phyloP scores from a whole-genome alignment of 2,888 invertebrate genomes.

The Coremacera marginata region DNA sequence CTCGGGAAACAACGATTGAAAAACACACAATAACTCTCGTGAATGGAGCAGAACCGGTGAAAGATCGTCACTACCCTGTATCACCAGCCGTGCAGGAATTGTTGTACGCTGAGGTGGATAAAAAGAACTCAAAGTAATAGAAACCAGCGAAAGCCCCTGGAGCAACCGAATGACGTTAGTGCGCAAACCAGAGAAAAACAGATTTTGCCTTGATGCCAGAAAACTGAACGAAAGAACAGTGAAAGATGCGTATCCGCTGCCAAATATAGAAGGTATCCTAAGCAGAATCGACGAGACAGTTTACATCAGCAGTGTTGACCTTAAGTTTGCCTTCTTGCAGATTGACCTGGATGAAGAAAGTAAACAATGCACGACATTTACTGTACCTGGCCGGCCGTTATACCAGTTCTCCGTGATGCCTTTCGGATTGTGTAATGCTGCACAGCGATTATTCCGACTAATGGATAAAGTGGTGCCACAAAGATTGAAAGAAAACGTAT shows the following conservation, averaged over 20 bases:
- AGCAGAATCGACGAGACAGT: conserved; percentile 31
- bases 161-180: conserved; percentile 54
- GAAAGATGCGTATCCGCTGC: conserved; percentile 30
- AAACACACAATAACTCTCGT: conserved; percentile 42
- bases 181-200: conserved; percentile 48
- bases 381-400: no score
- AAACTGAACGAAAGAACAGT: conserved; percentile 50
- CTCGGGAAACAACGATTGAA: conserved; percentile 39
- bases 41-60: conserved; percentile 37
- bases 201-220: conserved; percentile 54
- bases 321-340: conserved; percentile 36
- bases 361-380: conserved; percentile 34
- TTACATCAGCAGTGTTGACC: conserved; percentile 32
- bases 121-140: conserved; percentile 53
- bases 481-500: conserved; percentile 32
- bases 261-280: conserved; percentile 30
- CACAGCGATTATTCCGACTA: no score
- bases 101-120: conserved; percentile 52
- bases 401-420: no score
- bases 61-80: conserved; percentile 45
- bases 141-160: conserved; percentile 55
- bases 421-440: no score
- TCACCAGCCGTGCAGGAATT: conserved; percentile 44
- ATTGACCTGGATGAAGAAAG: conserved; percentile 34
- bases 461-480: conserved; percentile 43